Evolutionary conservation across 2,113 vertebrate species (phyloP), one percentile per base, ranked within the genome.

Genomic region (Megatriorchis doriae): DNA sequence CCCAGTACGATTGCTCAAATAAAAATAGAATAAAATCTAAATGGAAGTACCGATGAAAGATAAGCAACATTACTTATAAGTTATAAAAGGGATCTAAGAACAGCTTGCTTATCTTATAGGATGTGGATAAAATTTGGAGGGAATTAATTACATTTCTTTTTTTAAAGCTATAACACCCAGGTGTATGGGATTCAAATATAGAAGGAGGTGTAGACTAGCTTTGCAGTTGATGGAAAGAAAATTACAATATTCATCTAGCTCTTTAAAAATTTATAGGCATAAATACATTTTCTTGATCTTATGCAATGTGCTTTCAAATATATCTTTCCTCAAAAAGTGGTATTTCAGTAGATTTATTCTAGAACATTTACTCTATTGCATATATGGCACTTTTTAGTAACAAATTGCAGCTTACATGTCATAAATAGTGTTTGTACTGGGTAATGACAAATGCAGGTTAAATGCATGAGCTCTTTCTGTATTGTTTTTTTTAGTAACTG

Each of bases 11-110:
- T 1, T 86, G 18, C 13, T 68, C 11, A 59, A 59, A 71, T 47
- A 21, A 59, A 70, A 85, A 40, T 25, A 3, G 10, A 3, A n/a
- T 40, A 42, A 72, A 21, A 10, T 77, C 32, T 50, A 38, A 71
- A 78, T 20, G 10, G 22, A 50, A 38, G 7, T 20, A n/a, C 3
- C 0, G 1, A 19, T 32, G 34, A n/a, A 42, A 13, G 40, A 42
- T 42, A 42, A 40, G 27, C 29, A 40, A 15, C 9, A 16, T 63
- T 50, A 21, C 17, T 13, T 45, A 2, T 32, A 63, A 61, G 9
- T 62, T 61, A 42, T 22, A 84, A 29, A 67, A 55, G 9, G 7
- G 19, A 50, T 8, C 6, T 31, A 56, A 27, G 31, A 32, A 89
- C 67, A 56, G 5, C 4, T 26, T n/a, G 7, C 9, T 74, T 68